Evolutionary conservation across 2,113 vertebrate genomes (phyloP).

Genomic region (Chionomys nivalis): DNA sequence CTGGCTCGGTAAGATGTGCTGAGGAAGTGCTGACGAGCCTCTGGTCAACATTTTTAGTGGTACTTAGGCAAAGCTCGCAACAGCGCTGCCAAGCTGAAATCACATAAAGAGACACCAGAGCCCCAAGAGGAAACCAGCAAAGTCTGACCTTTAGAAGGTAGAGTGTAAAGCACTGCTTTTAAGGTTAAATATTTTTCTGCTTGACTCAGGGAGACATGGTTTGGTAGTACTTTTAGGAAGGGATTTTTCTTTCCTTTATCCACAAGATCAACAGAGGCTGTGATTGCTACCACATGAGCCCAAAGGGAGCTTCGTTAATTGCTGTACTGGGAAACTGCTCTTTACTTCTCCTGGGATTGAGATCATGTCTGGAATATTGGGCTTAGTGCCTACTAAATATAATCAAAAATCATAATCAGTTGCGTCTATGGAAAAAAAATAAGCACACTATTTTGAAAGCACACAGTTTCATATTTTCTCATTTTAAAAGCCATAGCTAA

Average conservation of each 20-base stretch:
- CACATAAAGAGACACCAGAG: neutral
- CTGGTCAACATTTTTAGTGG: neutral
- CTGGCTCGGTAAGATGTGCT: neutral
- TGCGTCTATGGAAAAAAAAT: neutral
- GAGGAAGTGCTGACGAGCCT: neutral
- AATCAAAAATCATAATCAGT: neutral
- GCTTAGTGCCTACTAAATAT: neutral
- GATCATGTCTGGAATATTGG: neutral
- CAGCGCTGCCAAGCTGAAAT: conserved; percentile 9
- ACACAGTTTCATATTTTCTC: neutral
- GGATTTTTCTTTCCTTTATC: conserved; percentile 8
- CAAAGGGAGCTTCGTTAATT: conserved; percentile 6
- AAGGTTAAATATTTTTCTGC: neutral
- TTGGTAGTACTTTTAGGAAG: neutral
- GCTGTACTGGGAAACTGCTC: neutral
- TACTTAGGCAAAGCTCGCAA: neutral
- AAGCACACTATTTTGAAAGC: neutral
- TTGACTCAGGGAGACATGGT: conserved; percentile 3
- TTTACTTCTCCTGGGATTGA: neutral
- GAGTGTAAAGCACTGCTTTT: neutral
- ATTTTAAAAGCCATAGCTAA: neutral
- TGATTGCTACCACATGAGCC: neutral
- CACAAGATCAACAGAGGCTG: neutral
- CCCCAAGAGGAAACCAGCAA: neutral
- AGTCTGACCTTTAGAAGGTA: conserved; percentile 22